Evolutionary conservation across 2,113 vertebrate genomes (phyloP).

Genomic region (Numida meleagris): DNA sequence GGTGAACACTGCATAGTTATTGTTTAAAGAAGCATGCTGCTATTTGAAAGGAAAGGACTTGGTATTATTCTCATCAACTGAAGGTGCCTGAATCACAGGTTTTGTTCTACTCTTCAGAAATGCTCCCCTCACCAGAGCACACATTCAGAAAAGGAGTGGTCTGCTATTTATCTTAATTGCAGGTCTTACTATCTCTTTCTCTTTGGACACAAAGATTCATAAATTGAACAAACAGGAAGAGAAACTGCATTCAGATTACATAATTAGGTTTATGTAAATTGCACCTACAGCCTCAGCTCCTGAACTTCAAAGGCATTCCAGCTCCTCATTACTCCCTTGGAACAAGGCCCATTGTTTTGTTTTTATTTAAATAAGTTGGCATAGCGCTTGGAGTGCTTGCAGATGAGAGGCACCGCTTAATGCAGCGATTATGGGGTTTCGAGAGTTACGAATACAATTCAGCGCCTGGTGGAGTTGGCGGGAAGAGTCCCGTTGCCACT

Average conservation of each 20-base stretch:
- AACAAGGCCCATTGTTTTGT: constrained; percentile 48
- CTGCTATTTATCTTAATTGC: constrained; percentile 55
- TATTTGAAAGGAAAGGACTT: constrained; percentile 2
- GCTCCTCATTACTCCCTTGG: constrained; percentile 30
- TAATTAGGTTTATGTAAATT: constrained; percentile 65
- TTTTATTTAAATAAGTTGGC: constrained; percentile 57
- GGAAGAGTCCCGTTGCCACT: not conserved
- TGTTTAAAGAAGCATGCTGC: constrained; percentile 20
- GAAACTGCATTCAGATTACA: constrained; percentile 46
- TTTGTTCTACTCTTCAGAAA: constrained; percentile 27
- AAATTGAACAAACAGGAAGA: constrained; percentile 53
- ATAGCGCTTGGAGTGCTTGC: not conserved
- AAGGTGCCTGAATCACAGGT: constrained; percentile 32
- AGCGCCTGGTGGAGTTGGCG: not conserved
- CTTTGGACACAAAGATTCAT: constrained; percentile 36
- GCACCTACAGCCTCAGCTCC: constrained; percentile 54
- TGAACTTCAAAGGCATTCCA: constrained; percentile 70
- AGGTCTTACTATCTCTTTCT: constrained; percentile 43
- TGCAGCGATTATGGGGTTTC: not conserved
- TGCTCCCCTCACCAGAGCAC: not conserved
- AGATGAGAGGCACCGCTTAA: constrained; percentile 41
- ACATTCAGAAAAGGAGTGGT: constrained; percentile 23
- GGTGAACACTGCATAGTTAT: not conserved
- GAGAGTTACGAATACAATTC: constrained; percentile 11
- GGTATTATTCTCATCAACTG: not conserved